These are phyloP conservation scores for Atta texana DNA, from an alignment of 1,140 invertebrate genomes.

Conservation along the genomic window DNA sequence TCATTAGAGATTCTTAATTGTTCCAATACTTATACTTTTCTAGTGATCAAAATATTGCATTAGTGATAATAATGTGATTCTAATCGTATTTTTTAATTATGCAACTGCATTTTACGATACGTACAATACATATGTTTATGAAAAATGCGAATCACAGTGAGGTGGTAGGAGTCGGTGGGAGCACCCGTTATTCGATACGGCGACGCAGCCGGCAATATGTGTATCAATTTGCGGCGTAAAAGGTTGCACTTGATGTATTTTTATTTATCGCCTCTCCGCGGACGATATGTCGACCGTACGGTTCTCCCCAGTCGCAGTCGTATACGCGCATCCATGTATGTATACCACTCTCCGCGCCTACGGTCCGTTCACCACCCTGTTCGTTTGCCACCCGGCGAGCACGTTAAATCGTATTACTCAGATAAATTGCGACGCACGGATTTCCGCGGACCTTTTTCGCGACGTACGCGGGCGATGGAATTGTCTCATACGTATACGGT, in stretches of 20 bases:
- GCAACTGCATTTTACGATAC: not conserved
- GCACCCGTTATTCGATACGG: conserved; percentile 67
- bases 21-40: not conserved
- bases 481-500: conserved; percentile 76
- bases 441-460: conserved; percentile 72
- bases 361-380: conserved; percentile 70
- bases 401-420: conserved; percentile 80
- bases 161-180: not conserved
- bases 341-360: conserved; percentile 62
- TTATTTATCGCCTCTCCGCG: conserved; percentile 82
- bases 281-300: conserved; percentile 48
- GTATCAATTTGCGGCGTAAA: conserved; percentile 81
- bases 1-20: not conserved
- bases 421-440: conserved; percentile 78
- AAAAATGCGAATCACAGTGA: conserved; percentile 56
- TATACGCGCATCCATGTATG: conserved; percentile 47
- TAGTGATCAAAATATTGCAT: not conserved
- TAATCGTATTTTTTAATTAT: not conserved
- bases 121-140: not conserved
- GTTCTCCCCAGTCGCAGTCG: conserved; percentile 36
- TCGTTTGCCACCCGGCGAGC: conserved; percentile 64
- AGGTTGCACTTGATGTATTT: conserved; percentile 82
- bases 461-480: conserved; percentile 72
- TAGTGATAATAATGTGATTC: not conserved
- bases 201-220: conserved; percentile 65